These are phyloP conservation scores for Drosophila malerkotliana DNA, from an alignment of 1,140 invertebrate species.

Conservation along the genomic window DNA sequence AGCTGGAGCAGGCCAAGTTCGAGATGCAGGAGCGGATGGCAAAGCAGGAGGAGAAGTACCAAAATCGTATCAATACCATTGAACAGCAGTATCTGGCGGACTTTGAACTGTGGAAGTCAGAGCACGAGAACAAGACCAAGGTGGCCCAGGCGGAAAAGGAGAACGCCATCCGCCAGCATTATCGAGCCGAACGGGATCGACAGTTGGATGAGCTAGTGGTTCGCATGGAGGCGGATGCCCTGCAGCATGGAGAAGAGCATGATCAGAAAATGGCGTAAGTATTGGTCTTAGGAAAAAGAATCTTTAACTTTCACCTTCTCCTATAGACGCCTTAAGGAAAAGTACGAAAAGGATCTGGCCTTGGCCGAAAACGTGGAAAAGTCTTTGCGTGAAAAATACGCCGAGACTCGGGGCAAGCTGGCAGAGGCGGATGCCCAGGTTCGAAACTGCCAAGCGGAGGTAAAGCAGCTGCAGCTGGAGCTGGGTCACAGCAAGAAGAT, in stretches of 20 bases:
- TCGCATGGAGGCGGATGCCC: constrained; percentile 86
- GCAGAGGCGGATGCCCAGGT: constrained; percentile 86
- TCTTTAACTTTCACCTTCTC: constrained; percentile 18
- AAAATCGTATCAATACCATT: constrained; percentile 84
- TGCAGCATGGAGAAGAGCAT: constrained; percentile 84
- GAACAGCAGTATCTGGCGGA: constrained; percentile 86
- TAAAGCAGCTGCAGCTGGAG: constrained; percentile 85
- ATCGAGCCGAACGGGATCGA: constrained; percentile 86
- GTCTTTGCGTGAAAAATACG: constrained; percentile 84
- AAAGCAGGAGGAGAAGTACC: constrained; percentile 83
- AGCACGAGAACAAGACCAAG: constrained; percentile 86
- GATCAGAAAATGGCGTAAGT: constrained; percentile 86
- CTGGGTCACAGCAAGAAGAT: constrained; percentile 85
- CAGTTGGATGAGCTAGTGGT: constrained; percentile 88
- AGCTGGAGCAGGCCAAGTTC: constrained; percentile 83
- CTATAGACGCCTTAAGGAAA: constrained; percentile 88
- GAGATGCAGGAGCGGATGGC: constrained; percentile 85
- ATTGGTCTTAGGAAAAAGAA: background rate
- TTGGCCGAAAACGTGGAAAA: constrained; percentile 87
- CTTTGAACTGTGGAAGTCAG: constrained; percentile 86
- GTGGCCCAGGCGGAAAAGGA: constrained; percentile 86
- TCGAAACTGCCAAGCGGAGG: constrained; percentile 84
- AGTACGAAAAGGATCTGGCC: constrained; percentile 89
- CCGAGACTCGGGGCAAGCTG: constrained; percentile 85
- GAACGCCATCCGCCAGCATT: constrained; percentile 86